Evolutionary conservation across 2,888 invertebrate species (phyloP).

Genomic region (Drosophila pullipes): DNA sequence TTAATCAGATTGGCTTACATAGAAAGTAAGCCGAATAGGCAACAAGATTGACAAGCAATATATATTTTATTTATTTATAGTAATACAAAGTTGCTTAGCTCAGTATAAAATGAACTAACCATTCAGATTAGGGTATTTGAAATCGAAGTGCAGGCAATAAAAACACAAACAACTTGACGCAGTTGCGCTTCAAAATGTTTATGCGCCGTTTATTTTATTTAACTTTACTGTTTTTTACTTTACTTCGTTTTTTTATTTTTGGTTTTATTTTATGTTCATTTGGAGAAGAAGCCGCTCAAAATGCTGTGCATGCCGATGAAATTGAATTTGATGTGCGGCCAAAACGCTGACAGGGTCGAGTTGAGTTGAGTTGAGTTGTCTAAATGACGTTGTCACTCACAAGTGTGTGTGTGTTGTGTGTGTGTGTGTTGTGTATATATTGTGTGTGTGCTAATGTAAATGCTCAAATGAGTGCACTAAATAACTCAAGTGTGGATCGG

Average conservation of each 20-base stretch:
- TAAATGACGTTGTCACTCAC: constrained; percentile 53
- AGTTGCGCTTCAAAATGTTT: constrained; percentile 39
- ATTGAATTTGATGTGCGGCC: constrained; percentile 50
- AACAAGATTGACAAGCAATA: neutral
- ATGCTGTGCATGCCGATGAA: constrained; percentile 52
- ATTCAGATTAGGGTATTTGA: constrained; percentile 4
- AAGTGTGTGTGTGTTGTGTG: constrained; percentile 10
- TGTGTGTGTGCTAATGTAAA: constrained; percentile 43
- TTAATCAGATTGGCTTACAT: neutral
- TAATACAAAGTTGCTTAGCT: neutral
- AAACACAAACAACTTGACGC: constrained; percentile 21
- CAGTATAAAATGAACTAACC: neutral
- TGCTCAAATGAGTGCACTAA: constrained; percentile 44
- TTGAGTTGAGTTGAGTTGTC: constrained; percentile 2
- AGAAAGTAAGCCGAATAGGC: neutral
- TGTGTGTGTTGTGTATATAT: constrained; percentile 7
- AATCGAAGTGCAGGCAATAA: constrained; percentile 16
- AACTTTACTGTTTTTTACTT: constrained; percentile 10
- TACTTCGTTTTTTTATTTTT: constrained; percentile 22
- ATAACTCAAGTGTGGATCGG: constrained; percentile 49
- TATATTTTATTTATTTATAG: neutral
- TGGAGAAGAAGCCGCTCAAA: constrained; percentile 44
- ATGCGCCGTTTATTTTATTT: constrained; percentile 38
- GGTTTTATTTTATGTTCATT: constrained; percentile 35
- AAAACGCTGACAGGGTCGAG: constrained; percentile 54